A percentile compares a stretch with the other conserved stretches of the same genome.
phyloP scores from a whole-genome alignment of 2,113 vertebrate genomes.

The Anser cygnoides region DNA sequence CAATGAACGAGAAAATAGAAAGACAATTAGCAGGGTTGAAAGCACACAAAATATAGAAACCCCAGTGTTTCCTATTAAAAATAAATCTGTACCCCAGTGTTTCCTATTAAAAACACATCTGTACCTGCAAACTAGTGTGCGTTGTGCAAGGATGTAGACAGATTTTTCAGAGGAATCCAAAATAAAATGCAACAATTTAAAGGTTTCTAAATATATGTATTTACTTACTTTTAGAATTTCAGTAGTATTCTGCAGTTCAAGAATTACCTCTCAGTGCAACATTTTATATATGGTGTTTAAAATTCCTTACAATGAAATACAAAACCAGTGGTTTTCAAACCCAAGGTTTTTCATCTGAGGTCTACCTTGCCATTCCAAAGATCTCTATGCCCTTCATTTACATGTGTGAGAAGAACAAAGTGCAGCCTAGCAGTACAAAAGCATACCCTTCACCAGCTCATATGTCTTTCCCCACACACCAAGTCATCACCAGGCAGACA shows the following conservation, averaged over 20 bases:
- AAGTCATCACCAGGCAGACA: neutral
- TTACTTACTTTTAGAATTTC: neutral
- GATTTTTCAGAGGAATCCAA: neutral
- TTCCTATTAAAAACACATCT: neutral
- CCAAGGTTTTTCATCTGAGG: neutral
- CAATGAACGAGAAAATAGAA: neutral
- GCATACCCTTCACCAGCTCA: neutral
- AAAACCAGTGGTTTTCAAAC: neutral
- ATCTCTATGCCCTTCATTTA: neutral
- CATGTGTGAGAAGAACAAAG: neutral
- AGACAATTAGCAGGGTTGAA: neutral
- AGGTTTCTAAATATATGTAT: neutral
- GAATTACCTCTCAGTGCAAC: neutral
- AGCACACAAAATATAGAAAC: neutral
- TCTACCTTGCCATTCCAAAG: neutral
- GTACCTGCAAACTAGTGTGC: neutral
- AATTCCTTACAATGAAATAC: neutral
- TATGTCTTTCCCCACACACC: neutral
- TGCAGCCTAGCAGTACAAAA: neutral
- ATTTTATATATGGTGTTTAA: neutral
- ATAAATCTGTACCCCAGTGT: neutral
- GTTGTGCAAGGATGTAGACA: neutral
- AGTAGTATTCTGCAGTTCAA: neutral
- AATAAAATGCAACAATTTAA: neutral
- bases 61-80: neutral